Conservation (phyloP, 2,113 vertebrate species). For the Chaenogobius annularis region DNA sequence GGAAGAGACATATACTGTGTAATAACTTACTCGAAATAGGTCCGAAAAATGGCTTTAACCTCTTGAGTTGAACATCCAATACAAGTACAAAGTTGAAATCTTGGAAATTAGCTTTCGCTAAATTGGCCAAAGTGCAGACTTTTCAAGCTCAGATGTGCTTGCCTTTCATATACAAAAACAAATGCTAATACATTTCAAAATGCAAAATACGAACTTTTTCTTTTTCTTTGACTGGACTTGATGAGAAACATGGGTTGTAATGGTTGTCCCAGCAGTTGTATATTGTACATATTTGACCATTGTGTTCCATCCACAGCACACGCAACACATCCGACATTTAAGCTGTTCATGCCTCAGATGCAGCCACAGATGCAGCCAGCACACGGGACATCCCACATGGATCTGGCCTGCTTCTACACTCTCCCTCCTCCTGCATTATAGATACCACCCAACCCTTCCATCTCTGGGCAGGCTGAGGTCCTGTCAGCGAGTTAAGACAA, state of each 20-base stretch:
- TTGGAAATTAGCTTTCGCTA: background rate
- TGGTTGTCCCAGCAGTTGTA: background rate
- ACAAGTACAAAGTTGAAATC: background rate
- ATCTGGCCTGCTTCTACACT: slow-evolving; percentile 2
- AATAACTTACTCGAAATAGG: background rate
- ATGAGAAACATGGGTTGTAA: background rate
- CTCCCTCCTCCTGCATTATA: slow-evolving; percentile 23
- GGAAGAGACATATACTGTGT: background rate
- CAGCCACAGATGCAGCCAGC: background rate
- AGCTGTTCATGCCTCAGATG: background rate
- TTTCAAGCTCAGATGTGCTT: no score
- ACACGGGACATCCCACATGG: background rate
- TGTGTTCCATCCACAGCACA: background rate
- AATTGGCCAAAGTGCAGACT: no score
- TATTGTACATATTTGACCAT: background rate
- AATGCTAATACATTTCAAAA: background rate
- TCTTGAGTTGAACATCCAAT: background rate
- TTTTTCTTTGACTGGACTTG: background rate
- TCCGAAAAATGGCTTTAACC: background rate
- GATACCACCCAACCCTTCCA: slow-evolving; percentile 21
- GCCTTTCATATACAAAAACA: no score
- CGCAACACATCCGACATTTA: background rate
- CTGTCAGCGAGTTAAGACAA: slow-evolving; percentile 13
- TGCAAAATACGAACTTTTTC: background rate
- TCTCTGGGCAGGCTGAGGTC: slow-evolving; percentile 17